phyloP scores from a whole-genome alignment of 2,888 invertebrate genomes.

The Spodoptera picta region DNA sequence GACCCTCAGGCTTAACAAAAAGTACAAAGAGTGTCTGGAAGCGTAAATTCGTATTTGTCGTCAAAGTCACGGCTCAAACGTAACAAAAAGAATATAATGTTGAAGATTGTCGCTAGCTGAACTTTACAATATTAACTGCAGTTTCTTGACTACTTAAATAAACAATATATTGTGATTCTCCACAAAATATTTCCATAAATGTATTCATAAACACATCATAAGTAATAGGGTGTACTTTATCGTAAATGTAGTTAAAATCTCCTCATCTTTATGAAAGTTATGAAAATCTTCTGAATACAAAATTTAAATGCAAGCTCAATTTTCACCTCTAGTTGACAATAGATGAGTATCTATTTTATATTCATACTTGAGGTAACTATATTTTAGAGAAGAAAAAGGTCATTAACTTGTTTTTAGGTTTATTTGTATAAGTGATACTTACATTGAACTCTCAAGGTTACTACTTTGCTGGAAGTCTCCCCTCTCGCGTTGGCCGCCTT shows the following conservation, averaged over 20 bases:
- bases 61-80: conserved; percentile 41
- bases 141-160: conserved; percentile 15
- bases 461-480: conserved; percentile 93
- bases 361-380: no score
- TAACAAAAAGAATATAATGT: conserved; percentile 39
- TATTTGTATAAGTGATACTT: conserved; percentile 80
- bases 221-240: conserved; percentile 1
- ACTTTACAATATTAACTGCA: conserved; percentile 27
- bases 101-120: conserved; percentile 28
- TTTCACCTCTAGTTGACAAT: background rate
- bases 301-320: no score
- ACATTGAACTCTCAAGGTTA: conserved; percentile 94
- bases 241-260: conserved; percentile 18
- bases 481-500: conserved; percentile 94
- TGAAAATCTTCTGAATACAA: conserved; percentile 3
- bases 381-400: no score
- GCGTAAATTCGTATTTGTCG: conserved; percentile 43
- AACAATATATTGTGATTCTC: conserved; percentile 16
- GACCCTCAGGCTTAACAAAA: conserved; percentile 37
- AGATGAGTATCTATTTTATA: background rate
- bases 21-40: conserved; percentile 39
- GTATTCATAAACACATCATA: background rate
- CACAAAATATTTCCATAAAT: conserved; percentile 24
- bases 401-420: background rate
- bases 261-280: conserved; percentile 1